These are phyloP conservation scores for Cephus nigrinus DNA, from an alignment of 2,888 invertebrate species.

Conservation along the genomic window DNA sequence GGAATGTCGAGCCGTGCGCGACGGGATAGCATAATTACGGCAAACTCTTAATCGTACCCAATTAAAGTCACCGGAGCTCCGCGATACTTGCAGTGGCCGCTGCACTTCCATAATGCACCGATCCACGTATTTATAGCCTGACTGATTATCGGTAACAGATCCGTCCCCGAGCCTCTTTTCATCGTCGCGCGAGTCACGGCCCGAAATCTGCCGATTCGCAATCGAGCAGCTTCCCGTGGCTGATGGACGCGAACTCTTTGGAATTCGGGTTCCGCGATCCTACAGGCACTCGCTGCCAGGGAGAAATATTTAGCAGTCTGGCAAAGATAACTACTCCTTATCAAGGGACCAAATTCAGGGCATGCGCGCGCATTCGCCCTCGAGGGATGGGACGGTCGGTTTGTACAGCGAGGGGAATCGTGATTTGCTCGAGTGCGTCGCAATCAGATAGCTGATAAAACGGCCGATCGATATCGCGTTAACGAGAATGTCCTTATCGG, in stretches of 20 bases:
- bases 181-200: not conserved
- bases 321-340: not conserved
- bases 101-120: slow-evolving; percentile 34
- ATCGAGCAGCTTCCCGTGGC: not conserved
- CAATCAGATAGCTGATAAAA: slow-evolving; percentile 39
- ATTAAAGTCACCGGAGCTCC: slow-evolving; percentile 40
- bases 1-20: not conserved
- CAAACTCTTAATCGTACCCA: slow-evolving; percentile 42
- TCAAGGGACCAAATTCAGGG: not conserved
- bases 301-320: not conserved
- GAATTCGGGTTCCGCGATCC: not conserved
- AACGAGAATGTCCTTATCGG: slow-evolving; percentile 43
- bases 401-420: slow-evolving; percentile 27
- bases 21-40: slow-evolving; percentile 6
- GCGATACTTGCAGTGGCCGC: slow-evolving; percentile 31
- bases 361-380: slow-evolving; percentile 4
- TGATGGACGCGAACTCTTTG: not conserved
- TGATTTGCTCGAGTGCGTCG: slow-evolving; percentile 31
- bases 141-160: slow-evolving; percentile 38
- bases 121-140: slow-evolving; percentile 39
- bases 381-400: slow-evolving; percentile 21
- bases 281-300: not conserved
- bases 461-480: slow-evolving; percentile 47
- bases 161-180: not conserved
- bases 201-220: not conserved